Evolutionary conservation across 1,140 invertebrate species (phyloP).

Genomic region (Colletes gigas): DNA sequence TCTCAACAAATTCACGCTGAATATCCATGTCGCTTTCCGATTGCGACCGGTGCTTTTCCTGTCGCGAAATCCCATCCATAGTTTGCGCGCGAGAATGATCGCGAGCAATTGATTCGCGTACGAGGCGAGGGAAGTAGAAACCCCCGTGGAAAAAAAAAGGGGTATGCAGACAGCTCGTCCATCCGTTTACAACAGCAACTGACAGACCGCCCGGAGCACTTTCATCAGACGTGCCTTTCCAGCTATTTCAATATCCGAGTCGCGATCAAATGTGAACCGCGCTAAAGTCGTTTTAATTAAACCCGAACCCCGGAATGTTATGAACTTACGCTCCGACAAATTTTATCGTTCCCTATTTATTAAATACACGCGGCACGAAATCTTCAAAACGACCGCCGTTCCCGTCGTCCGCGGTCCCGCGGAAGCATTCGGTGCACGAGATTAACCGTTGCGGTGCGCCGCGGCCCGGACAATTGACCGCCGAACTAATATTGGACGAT

Average conservation of each 20-base stretch:
- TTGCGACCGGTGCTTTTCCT: not conserved
- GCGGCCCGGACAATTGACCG: too few species aligned
- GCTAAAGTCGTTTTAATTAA: conserved; percentile 41
- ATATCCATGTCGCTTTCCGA: not conserved
- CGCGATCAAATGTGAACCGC: conserved; percentile 15
- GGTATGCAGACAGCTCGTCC: not conserved
- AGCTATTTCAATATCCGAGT: conserved; percentile 22
- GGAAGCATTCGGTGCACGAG: not conserved
- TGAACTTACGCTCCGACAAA: not conserved
- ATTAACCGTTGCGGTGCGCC: conserved; percentile 17
- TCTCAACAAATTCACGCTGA: not conserved
- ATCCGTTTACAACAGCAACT: conserved; percentile 28
- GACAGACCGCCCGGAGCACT: conserved; percentile 32
- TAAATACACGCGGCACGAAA: conserved; percentile 15
- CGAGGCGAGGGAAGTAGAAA: not conserved
- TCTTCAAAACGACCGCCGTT: not conserved
- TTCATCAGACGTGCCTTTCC: conserved; percentile 40
- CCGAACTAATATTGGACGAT: too few species aligned
- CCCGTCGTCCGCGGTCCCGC: not conserved
- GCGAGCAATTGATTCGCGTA: not conserved
- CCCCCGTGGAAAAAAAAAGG: not conserved
- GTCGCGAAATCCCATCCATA: not conserved
- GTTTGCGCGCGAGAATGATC: not conserved
- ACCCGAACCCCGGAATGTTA: conserved; percentile 4
- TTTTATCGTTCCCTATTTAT: not conserved